Evolutionary conservation across 2,888 invertebrate species (phyloP).

Genomic region (Nephrotoma appendiculata): DNA sequence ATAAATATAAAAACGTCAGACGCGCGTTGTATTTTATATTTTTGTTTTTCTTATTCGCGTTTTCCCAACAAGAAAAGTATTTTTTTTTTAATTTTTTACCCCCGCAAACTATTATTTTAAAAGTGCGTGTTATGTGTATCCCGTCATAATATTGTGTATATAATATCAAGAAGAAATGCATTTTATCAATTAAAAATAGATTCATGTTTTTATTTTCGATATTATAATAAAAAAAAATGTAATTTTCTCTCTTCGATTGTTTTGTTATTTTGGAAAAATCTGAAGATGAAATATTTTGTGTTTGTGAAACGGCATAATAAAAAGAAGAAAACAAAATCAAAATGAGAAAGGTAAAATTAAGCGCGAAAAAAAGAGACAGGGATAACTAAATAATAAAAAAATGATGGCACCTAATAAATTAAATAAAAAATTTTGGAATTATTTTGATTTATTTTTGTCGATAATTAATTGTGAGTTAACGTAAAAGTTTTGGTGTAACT

Average conservation of each 20-base stretch:
- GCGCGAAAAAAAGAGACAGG: conserved; percentile 2
- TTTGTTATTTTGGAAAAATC: not conserved
- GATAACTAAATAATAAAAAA: not conserved
- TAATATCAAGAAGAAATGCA: not conserved
- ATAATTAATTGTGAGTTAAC: not conserved
- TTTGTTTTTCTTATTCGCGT: not conserved
- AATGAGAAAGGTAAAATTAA: not conserved
- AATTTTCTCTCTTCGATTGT: not conserved
- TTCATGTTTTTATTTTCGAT: not conserved
- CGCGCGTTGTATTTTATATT: conserved; percentile 3
- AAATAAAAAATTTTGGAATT: not conserved
- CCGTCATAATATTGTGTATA: not conserved
- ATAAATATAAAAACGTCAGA: conserved; percentile 3
- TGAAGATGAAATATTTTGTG: not conserved
- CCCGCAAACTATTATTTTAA: not conserved
- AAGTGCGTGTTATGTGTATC: not conserved
- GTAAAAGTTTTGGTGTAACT: not conserved
- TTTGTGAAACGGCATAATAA: not conserved
- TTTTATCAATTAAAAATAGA: not conserved
- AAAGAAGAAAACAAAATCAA: not conserved
- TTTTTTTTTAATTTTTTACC: not conserved
- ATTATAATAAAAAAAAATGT: not conserved
- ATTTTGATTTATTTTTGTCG: not conserved
- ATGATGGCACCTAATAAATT: not conserved
- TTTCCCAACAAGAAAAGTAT: not conserved